These are phyloP conservation scores for Drosophila cognata DNA, from an alignment of 2,888 invertebrate species.

Conservation along the genomic window DNA sequence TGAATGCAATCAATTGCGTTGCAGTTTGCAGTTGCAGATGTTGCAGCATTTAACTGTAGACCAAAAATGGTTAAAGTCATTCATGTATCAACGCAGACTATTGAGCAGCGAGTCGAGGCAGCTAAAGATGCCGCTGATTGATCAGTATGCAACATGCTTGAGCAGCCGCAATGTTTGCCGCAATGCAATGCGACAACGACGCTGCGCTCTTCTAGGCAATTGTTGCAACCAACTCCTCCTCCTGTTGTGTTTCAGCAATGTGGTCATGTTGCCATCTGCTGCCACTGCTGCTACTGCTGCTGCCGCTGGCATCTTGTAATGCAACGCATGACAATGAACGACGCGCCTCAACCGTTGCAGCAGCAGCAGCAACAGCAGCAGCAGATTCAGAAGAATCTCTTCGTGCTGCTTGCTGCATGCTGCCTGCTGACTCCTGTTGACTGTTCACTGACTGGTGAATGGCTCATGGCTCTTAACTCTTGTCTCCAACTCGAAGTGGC, in stretches of 20 bases:
- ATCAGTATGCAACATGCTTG: conserved; percentile 82
- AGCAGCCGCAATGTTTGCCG: conserved; percentile 73
- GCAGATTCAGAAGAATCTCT: background rate
- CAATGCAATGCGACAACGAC: conserved; percentile 57
- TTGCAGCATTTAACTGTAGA: conserved; percentile 76
- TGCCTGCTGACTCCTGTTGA: background rate
- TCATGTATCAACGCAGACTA: conserved; percentile 54
- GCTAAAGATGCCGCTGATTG: conserved; percentile 78
- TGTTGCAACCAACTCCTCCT: conserved; percentile 57
- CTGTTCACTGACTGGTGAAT: conserved; percentile 44
- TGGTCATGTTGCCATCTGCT: conserved; percentile 31
- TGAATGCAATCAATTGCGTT: conserved; percentile 77
- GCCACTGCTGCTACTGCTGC: conserved; percentile 30
- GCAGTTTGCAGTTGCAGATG: conserved; percentile 28
- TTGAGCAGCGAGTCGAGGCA: conserved; percentile 4
- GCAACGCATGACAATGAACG: conserved; percentile 83
- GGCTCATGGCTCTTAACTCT: conserved; percentile 20
- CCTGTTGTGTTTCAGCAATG: conserved; percentile 11
- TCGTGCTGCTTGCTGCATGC: background rate
- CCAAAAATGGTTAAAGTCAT: conserved; percentile 83
- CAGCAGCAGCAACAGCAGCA: background rate
- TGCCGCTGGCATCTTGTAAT: conserved; percentile 81
- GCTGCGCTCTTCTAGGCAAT: conserved; percentile 59
- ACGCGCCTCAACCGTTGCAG: conserved; percentile 46
- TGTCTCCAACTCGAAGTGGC: conserved; percentile 34